Evolutionary conservation across 1,140 invertebrate species (phyloP).

Genomic region (Sycophila sp.): DNA sequence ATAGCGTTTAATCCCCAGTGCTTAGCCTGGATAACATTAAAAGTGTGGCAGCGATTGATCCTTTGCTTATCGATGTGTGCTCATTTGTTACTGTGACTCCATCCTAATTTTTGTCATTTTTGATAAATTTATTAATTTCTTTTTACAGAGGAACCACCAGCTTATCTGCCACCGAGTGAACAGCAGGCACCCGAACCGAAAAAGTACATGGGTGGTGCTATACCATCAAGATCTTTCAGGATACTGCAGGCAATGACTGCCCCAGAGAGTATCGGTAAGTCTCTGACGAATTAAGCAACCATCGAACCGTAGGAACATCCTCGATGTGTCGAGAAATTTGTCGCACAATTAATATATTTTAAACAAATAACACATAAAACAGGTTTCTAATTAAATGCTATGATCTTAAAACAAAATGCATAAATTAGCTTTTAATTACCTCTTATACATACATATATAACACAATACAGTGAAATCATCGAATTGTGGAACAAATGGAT

Average conservation of each 20-base stretch:
- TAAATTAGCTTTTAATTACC: no score
- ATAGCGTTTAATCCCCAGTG: conserved; percentile 3
- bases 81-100: not conserved
- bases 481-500: not conserved
- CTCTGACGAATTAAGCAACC: no score
- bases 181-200: conserved; percentile 76
- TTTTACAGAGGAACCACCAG: conserved; percentile 61
- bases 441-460: no score
- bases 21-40: no score
- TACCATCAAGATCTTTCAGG: conserved; percentile 86
- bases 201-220: conserved; percentile 84
- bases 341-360: no score
- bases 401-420: no score
- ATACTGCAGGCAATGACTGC: conserved; percentile 86
- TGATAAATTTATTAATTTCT: not conserved
- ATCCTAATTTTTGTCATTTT: not conserved
- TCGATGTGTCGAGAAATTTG: no score
- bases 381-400: no score
- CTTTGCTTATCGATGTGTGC: no score
- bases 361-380: no score
- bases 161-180: conserved; percentile 71
- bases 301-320: no score
- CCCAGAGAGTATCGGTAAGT: conserved; percentile 67
- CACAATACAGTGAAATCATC: not conserved
- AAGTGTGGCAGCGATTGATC: no score